A percentile compares a stretch with the other conserved stretches of the same genome.
Evolutionary conservation across 1,140 invertebrate species (phyloP).

Genomic region (Tribolium castaneum): DNA sequence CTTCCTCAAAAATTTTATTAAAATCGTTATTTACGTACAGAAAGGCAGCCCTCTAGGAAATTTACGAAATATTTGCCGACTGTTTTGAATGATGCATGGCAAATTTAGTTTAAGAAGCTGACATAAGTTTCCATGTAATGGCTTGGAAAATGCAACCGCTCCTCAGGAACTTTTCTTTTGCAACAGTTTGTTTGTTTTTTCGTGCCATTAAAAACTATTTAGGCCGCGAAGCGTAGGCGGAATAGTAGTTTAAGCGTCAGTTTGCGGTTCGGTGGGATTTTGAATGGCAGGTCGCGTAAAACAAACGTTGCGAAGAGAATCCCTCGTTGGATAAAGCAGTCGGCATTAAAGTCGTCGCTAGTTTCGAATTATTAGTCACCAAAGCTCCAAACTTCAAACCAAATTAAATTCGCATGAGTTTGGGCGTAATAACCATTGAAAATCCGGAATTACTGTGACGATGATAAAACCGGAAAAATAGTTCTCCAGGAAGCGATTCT

Average conservation of each 20-base stretch:
- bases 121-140: not conserved
- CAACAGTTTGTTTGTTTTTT: not conserved
- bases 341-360: slow-evolving; percentile 18
- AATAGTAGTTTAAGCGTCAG: slow-evolving; percentile 1
- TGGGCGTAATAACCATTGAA: not conserved
- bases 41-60: too few species aligned
- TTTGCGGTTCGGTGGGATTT: slow-evolving; percentile 9
- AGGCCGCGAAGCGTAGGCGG: not conserved
- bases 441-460: not conserved
- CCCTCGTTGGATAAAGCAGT: slow-evolving; percentile 21
- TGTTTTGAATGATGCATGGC: too few species aligned
- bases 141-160: not conserved
- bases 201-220: slow-evolving; percentile 22
- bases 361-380: slow-evolving; percentile 37
- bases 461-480: slow-evolving; percentile 13
- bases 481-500: slow-evolving; percentile 33
- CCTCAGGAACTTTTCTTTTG: not conserved
- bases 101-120: too few species aligned
- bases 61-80: too few species aligned
- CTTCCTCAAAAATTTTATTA: too few species aligned
- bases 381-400: slow-evolving; percentile 15
- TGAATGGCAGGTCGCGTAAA: slow-evolving; percentile 34
- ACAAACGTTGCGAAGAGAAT: slow-evolving; percentile 24
- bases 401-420: slow-evolving; percentile 35
- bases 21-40: too few species aligned